Evolutionary conservation across 2,797 vertebrate species (phyloP), one percentile per base, ranked within the genome.

Genomic region (Paguma larvata): DNA sequence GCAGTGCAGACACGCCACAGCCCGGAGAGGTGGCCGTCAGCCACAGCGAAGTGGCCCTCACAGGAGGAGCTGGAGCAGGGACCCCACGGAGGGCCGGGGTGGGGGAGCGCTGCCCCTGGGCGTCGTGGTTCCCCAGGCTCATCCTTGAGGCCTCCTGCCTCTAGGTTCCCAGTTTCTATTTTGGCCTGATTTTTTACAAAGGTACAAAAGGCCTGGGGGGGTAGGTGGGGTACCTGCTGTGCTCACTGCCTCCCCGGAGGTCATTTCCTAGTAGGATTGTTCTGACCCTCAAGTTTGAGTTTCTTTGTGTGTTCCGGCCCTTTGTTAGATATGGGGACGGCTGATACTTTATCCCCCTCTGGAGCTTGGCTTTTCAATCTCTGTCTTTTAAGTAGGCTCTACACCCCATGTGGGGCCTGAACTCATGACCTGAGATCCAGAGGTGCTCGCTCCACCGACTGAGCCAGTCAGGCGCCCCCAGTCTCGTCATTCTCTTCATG

Each of bases 1-100:
- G 98, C 0, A 2, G 95, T 97, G 96, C 99, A 99, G 97, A 99
- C 98, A 73, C 99, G 98, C 99, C 99, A 99, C 34, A 99, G 98
- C 46, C 99, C 99, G 3, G 38, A 38, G 94, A 99, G 97, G 67
- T 83, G 97, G 10, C 97, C 98, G 18, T 91, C 97, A 0, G 97
- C 97, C 4, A 80, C 41, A 99, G 98, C 99, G 99, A 99, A 99
- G 96, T 98, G 98, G 48, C 99, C 99, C 0, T 99, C 98, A 0
- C 99, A 99, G 87, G 99, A 96, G 0, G 99, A 99, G 68, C 99
- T 92, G 0, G 99, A 99, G 0, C 0, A 6, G 18, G 18, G 18
- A 21, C 18, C 8, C 53, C 53, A 21, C 6, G 18, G 19, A 56
- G 53, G 53, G 21, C 53, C 21, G 53, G 53, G 53, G 21, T 8